phyloP scores from a whole-genome alignment of 2,888 invertebrate genomes.

The Microplitis deprimator region DNA sequence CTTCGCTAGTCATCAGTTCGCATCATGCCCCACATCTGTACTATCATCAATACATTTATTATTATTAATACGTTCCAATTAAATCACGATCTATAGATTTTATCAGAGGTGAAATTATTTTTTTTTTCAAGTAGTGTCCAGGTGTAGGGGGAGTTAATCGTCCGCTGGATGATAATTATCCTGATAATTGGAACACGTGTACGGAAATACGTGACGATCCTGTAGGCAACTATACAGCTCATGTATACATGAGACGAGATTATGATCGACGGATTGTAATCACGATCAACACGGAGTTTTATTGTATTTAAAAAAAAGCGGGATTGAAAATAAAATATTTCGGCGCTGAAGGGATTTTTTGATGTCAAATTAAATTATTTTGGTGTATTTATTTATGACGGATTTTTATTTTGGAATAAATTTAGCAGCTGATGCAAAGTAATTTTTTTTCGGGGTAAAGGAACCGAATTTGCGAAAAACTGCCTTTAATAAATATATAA shows the following conservation, averaged over 20 bases:
- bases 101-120: neutral
- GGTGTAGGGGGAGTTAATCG: conserved; percentile 29
- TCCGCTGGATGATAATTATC: conserved; percentile 45
- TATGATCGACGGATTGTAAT: conserved; percentile 49
- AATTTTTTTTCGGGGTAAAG: no score
- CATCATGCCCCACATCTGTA: conserved; percentile 51
- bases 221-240: neutral
- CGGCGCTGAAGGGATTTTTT: neutral
- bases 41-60: conserved; percentile 51
- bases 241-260: conserved; percentile 40
- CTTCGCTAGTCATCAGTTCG: conserved; percentile 34
- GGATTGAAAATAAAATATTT: no score
- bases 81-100: neutral
- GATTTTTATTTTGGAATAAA: no score
- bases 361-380: neutral
- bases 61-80: conserved; percentile 52
- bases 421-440: no score
- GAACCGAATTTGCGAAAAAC: no score
- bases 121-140: neutral
- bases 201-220: conserved; percentile 44
- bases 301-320: neutral
- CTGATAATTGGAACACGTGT: conserved; percentile 50
- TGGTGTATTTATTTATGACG: no score
- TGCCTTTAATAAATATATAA: no score
- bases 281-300: conserved; percentile 40